Evolutionary conservation across 2,113 vertebrate genomes (phyloP).

Genomic region (Parus major): DNA sequence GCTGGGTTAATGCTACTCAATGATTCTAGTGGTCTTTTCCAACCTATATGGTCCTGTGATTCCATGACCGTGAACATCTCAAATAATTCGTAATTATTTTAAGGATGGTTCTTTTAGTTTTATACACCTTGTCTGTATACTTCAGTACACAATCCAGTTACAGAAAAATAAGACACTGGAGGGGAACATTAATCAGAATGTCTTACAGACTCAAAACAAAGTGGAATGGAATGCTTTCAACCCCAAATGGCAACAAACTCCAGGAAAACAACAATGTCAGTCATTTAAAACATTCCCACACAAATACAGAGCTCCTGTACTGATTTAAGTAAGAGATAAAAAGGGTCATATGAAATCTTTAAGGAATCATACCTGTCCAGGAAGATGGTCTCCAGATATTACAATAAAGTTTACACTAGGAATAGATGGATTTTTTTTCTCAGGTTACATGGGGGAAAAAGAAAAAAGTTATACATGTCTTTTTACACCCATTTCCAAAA

Average conservation of each 20-base stretch:
- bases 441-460: background rate
- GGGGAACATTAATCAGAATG: background rate
- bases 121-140: background rate
- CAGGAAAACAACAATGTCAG: background rate
- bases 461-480: background rate
- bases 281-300: background rate
- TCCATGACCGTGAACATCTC: background rate
- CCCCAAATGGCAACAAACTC: background rate
- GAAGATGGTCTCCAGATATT: background rate
- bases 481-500: background rate
- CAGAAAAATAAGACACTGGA: background rate
- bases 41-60: background rate
- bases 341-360: background rate
- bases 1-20: rapidly evolving
- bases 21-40: background rate
- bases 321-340: background rate
- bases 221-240: background rate
- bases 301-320: background rate
- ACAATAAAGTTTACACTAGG: background rate
- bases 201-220: background rate
- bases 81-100: background rate
- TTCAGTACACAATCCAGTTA: background rate
- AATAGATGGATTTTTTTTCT: background rate
- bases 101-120: background rate
- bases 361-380: background rate